Evolutionary conservation across 2,113 vertebrate species (phyloP), one percentile per base, ranked within the genome.

Genomic region (Hemibagrus wyckioides): DNA sequence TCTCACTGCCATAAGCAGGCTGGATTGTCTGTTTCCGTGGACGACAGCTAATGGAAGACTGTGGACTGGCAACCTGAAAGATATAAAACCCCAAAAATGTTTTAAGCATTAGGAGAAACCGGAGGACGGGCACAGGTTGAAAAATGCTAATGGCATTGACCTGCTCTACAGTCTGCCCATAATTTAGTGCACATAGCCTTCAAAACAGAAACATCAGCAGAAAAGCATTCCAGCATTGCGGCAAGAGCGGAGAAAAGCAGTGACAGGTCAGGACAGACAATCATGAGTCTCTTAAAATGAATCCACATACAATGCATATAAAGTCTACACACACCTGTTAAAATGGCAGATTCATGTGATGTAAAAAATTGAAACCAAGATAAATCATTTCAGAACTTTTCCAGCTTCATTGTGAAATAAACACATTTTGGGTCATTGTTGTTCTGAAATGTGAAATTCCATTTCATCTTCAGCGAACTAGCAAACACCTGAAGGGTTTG

Each of bases 1-100:
- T 92, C 89, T 96, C 95, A 1, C 91, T 94, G 65, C 93, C 91
- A 1, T 94, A 94, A 48, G 92, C 85, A 2, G 94, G 92, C 73
- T 93, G 76, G 9, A 93, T 92, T 0, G 92, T 91, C 71, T 94
- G 94, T 82, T 94, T 96, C 33, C 94, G 95, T 63, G 91, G 82
- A 30, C 94, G 94, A 84, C 89, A 92, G 90, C 91, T 94, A 50
- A 94, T 87, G 7, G 94, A 85, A 15, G 94, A 92, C 88, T 94
- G 94, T 91, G 93, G 94, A 93, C 91, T 94, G 14, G 48, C 91
- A 76, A 92, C 86, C 93, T 95, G 90, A 92, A 63, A 88, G 63
- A 89, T 85, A 88, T n/a, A 65, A 88, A 21, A 77, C 14, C 14
- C 39, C 21, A 52, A 84, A 56, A 75, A 67, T 30, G 28, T 48